Evolutionary conservation across 2,113 vertebrate genomes (phyloP), one percentile per base, ranked within the genome.

Genomic region (Siniperca knerii): DNA sequence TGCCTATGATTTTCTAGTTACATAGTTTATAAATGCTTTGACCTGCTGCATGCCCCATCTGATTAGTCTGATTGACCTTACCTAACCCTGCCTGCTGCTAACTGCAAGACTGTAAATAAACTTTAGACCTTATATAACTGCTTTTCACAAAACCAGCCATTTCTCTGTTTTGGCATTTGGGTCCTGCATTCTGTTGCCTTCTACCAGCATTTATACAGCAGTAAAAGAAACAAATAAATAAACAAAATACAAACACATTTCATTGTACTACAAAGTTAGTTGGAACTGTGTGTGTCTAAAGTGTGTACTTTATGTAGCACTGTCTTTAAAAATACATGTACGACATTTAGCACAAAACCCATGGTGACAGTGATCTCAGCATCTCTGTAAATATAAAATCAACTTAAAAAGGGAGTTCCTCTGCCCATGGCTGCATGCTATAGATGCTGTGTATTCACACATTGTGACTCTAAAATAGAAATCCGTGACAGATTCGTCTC

Each of bases 141-240:
- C 23, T 74, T 60, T 73, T 60, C n/a, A 4, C 57, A 33, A 61
- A 75, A 48, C 10, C 21, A 12, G 55, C 2, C 42, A 4, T 60
- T 74, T 46, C 54, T 54, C 69, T 55, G 8, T 29, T 73, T 73
- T 73, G 52, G 20, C 20, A 23, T 55, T 72, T 72, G 10, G 21
- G 12, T 18, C 54, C 33, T 73, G 37, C 15, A 20, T 25, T 42
- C 37, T 9, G 52, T 72, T 72, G 50, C 50, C 33, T 4, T 20
- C 29, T 18, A 35, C 29, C 29, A 23, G 11, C 50, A 23, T 37
- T 54, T 54, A 23, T 13, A 52, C 1, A 57, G 40, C 21, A 12
- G 4, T 16, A n/a, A 58, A 40, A 25, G 25, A 18, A 40, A 16
- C 3, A 37, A 57, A 57, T 13, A 37, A 13, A 37, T 23, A 23